Percentiles rank a stretch among this genome's conserved stretches.
These are phyloP conservation scores for Cirrhinus molitorella DNA, from an alignment of 2,797 vertebrate genomes.

Conservation along the genomic window DNA sequence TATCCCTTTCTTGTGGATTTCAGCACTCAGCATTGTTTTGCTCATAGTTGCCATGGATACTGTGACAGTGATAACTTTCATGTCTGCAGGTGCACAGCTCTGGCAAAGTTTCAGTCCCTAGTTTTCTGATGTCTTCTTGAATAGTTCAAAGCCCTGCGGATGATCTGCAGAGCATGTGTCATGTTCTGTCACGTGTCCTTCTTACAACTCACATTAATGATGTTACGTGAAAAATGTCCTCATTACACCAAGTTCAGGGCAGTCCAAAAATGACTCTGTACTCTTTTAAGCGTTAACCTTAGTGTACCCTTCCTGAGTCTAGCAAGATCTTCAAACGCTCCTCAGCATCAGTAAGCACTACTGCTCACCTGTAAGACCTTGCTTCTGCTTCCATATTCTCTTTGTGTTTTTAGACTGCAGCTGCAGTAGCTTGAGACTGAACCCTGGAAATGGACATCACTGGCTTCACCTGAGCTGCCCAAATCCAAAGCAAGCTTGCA, in stretches of 20 bases:
- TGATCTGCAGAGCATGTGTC: background rate
- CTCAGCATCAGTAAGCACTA: slow-evolving; percentile 1
- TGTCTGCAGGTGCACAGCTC: background rate
- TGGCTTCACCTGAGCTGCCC: background rate
- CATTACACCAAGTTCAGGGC: background rate
- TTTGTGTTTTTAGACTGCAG: slow-evolving; percentile 23
- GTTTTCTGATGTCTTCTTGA: background rate
- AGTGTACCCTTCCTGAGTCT: background rate
- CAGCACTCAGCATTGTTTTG: background rate
- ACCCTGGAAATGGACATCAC: slow-evolving; percentile 12
- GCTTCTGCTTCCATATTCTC: slow-evolving; percentile 1
- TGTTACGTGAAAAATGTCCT: background rate
- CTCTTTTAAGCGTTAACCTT: background rate
- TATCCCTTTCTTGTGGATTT: background rate
- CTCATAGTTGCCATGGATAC: background rate
- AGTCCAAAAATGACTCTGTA: background rate
- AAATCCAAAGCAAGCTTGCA: slow-evolving; percentile 2
- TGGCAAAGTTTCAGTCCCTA: background rate
- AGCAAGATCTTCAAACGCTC: slow-evolving; percentile 11
- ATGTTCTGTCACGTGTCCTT: background rate
- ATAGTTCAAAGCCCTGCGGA: background rate
- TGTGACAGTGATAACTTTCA: background rate
- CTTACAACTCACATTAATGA: background rate
- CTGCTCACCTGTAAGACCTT: slow-evolving; percentile 22
- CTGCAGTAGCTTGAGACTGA: slow-evolving; percentile 7